These are phyloP conservation scores for Notolepis coatsorum DNA, from an alignment of 2,797 vertebrate species.

Conservation along the genomic window DNA sequence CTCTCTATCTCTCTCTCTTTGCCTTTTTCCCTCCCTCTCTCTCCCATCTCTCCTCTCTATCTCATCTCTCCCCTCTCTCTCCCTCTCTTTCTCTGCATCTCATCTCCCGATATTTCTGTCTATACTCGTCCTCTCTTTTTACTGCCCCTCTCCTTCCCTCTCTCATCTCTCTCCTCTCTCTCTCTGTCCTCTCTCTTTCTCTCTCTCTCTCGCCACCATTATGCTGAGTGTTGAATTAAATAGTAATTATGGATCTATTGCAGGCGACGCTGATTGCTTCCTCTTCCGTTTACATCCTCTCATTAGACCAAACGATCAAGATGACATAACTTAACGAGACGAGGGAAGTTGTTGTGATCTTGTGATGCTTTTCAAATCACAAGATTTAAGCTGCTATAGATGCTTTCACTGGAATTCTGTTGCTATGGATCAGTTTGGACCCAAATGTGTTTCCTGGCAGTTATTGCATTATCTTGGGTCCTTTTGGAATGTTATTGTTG, in stretches of 20 bases:
- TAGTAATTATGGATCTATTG: conserved; percentile 71
- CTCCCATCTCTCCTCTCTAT: too few species aligned
- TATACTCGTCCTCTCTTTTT: not conserved
- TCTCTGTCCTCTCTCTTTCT: conserved; percentile 1
- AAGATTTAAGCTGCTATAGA: too few species aligned
- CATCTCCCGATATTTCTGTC: not conserved
- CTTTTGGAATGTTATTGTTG: too few species aligned
- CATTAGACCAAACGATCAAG: conserved; percentile 36
- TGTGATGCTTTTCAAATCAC: too few species aligned
- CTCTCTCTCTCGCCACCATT: conserved; percentile 38
- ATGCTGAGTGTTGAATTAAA: conserved; percentile 40
- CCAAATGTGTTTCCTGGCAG: too few species aligned
- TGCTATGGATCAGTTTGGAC: too few species aligned
- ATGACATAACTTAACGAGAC: conserved; percentile 11
- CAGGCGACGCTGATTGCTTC: conserved; percentile 51
- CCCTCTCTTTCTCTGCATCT: conserved; percentile 38
- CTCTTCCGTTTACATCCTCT: conserved; percentile 35
- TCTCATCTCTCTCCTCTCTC: not conserved
- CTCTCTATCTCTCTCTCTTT: conserved; percentile 11
- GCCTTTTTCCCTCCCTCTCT: too few species aligned
- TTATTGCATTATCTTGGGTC: too few species aligned
- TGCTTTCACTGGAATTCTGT: too few species aligned
- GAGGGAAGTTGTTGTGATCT: not conserved
- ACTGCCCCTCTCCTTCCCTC: conserved; percentile 3
- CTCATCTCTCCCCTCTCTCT: too few species aligned